Evolutionary conservation across 2,888 invertebrate genomes (phyloP), one percentile per base, ranked within the genome.

Genomic region (Dione vanillae): DNA sequence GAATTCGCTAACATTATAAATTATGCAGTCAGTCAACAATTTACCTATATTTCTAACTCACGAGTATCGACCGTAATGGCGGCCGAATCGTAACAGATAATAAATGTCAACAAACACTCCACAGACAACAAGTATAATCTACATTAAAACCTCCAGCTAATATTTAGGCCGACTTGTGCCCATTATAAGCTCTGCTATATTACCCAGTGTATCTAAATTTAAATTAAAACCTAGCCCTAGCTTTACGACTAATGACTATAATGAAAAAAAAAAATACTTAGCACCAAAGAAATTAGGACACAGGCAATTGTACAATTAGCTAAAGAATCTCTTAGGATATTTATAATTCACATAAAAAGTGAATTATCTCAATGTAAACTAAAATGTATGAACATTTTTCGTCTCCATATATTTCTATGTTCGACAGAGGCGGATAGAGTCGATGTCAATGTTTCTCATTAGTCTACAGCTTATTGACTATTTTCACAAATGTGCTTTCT

Each of bases 1-100:
- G 83, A 85, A 82, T 83, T 81, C 82, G 82, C 83, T 79, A 85
- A 85, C 82, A 81, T 83, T 80, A 89, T 87, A 89, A 88, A 89
- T 88, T 85, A 90, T 86, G 85, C 86, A 87, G 85, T 89, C 91
- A 90, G 90, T 90, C 91, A 87, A 88, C 85, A 83, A 78, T 78
- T 56, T 77, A 77, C 51, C 47, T 75, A 71, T 72, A 78, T 61
- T 67, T 58, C 70, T 72, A 76, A 72, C 59, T 45, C 66, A 69
- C 65, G 68, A 71, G 64, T 7, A 40, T 52, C 35, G 47, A 27
- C 64, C 67, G 35, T 19, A 52, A 14, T 43, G 41, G 40, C 69
- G 62, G 40, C 20, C 19, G 52, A 52, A 7, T 51, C 47, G 71
- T 75, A 70, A 75, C 75, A 72, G 70, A 72, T 75, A 70, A 75